Evolutionary conservation across 2,888 invertebrate genomes (phyloP), one percentile per base, ranked within the genome.

Genomic region (Syritta pipiens): DNA sequence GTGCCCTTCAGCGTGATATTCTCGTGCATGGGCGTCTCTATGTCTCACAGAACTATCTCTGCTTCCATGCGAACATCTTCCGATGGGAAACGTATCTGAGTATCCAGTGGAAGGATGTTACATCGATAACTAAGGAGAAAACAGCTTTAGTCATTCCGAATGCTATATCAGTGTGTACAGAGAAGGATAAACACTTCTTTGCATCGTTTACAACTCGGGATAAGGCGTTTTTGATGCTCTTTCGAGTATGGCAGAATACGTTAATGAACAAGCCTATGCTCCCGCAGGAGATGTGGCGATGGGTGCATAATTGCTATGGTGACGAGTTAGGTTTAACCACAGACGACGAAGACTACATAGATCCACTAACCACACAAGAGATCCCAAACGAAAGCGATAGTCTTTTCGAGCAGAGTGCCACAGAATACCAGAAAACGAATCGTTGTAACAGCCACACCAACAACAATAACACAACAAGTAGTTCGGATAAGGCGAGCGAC

Each of bases 31-130:
- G 99, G 10, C 93, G 98, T 20, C 91, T 99, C 84, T 99, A 98
- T 90, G 95, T 98, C 48, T 96, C 98, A 0, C 97, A 97, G 90
- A 96, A 96, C 89, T 97, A 95, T 91, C 92, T 98, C 75, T 98
- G 98, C 89, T 99, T 99, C 91, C 96, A 98, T 91, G 97, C 98
- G 17, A 98, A 97, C 89, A 98, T 99, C 86, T 97, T 99, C 89
- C 93, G 96, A 85, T 98, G 97, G 97, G 97, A 98, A 90, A 98
- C 97, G 4, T 92, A 92, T 86, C 91, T 97, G 81, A 93, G 92
- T 55, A 91, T 98, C 57, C 93, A 93, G 83, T 96, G 96, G 93
- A 95, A 94, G 87, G 97, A 98, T 85, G 95, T 99, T 74, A 94
- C 95, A 4, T 93, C 95, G 51, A 96, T 99, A 87, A 97, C 97